Percentiles rank a stretch among this genome's conserved stretches.
Conservation (phyloP, 2,797 vertebrate genomes). For the Gallirallus australis region DNA sequence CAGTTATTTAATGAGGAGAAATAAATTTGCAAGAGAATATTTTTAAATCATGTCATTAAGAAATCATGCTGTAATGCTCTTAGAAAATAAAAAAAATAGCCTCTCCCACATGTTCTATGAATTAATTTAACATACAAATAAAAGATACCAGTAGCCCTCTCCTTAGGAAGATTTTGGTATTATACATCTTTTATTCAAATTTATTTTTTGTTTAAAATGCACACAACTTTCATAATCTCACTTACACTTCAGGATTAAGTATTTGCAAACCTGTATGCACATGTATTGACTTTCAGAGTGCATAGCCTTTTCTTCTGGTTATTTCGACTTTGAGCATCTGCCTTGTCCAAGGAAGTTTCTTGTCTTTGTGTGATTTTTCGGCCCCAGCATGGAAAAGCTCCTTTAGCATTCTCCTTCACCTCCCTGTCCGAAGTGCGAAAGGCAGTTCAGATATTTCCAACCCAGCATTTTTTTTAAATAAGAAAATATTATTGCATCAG, state of each 20-base stretch:
- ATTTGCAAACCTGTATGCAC: neutral
- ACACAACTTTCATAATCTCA: neutral
- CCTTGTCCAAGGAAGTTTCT: neutral
- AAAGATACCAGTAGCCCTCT: neutral
- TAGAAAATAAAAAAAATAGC: neutral
- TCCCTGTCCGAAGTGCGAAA: neutral
- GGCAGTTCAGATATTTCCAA: slow-evolving; percentile 20
- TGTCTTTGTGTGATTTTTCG: neutral
- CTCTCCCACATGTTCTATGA: neutral
- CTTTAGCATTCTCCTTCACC: neutral
- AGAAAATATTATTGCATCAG: slow-evolving; percentile 51
- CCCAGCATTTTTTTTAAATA: neutral
- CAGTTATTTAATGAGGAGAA: neutral
- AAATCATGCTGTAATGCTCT: neutral
- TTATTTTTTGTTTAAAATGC: neutral
- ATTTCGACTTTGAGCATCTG: neutral
- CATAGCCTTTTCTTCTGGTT: neutral
- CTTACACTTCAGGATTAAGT: neutral
- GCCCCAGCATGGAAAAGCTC: neutral
- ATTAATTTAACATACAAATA: neutral
- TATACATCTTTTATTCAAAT: neutral
- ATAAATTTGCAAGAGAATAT: neutral
- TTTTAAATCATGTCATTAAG: neutral
- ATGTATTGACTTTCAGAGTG: neutral
- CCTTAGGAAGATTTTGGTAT: neutral